phyloP scores from a whole-genome alignment of 2,888 invertebrate genomes.

The Tortrix viridana region DNA sequence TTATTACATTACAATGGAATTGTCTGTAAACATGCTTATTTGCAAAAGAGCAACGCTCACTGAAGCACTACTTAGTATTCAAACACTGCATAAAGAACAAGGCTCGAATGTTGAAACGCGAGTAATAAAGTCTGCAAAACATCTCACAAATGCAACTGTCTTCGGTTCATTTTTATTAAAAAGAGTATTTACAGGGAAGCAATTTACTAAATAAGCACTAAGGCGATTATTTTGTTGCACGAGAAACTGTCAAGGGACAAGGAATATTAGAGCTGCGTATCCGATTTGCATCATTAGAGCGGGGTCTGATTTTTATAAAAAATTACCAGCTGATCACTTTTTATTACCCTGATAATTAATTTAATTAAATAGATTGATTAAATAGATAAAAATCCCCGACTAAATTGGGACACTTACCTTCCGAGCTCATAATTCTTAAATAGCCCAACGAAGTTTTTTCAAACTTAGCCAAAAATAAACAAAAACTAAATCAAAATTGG shows the following conservation, averaged over 20 bases:
- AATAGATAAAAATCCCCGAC: too few relatives aligned
- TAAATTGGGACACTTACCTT: too few relatives aligned
- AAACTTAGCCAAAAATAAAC: too few relatives aligned
- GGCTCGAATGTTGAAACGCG: slow-evolving; percentile 11
- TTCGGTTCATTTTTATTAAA: slow-evolving; percentile 15
- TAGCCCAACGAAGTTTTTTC: too few relatives aligned
- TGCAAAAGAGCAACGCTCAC: neutral
- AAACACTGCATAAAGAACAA: slow-evolving; percentile 14
- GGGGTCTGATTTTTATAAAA: too few relatives aligned
- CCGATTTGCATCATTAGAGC: too few relatives aligned
- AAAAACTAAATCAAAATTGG: too few relatives aligned
- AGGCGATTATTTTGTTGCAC: slow-evolving; percentile 4
- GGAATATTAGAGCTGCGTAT: neutral
- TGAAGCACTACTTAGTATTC: slow-evolving; percentile 14
- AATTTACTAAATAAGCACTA: slow-evolving; percentile 8
- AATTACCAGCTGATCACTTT: too few relatives aligned
- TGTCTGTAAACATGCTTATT: neutral
- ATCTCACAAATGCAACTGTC: slow-evolving; percentile 5
- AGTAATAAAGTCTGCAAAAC: slow-evolving; percentile 18
- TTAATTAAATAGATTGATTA: too few relatives aligned
- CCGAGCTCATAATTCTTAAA: too few relatives aligned
- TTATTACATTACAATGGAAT: neutral
- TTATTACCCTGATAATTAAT: too few relatives aligned
- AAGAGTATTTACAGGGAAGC: neutral
- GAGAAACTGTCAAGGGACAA: neutral